A percentile compares a stretch with the other conserved stretches of the same genome.
These are phyloP conservation scores for Geococcyx californianus DNA, from an alignment of 2,113 vertebrate species.

Conservation along the genomic window DNA sequence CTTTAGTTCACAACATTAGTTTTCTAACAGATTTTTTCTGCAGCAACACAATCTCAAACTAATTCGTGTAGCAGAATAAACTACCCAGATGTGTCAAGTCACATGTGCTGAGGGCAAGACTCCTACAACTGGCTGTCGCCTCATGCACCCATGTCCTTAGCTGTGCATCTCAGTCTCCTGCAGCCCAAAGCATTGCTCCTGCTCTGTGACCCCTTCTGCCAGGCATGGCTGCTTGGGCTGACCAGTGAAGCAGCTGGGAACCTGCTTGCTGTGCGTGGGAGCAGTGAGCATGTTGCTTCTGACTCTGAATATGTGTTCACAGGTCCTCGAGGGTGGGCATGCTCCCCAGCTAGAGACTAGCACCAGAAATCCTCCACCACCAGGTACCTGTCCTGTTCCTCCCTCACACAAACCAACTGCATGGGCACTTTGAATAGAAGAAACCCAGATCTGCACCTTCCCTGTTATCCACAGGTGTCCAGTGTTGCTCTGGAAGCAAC, in stretches of 20 bases:
- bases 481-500: not conserved
- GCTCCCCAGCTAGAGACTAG: not conserved
- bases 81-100: not conserved
- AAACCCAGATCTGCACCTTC: not conserved
- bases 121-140: not conserved
- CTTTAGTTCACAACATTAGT: not conserved
- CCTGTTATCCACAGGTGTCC: not conserved
- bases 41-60: not conserved
- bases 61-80: not conserved
- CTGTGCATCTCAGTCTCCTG: not conserved
- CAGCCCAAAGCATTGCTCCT: not conserved
- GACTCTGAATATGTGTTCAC: no score
- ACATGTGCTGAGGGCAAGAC: not conserved
- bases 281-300: not conserved
- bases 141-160: not conserved
- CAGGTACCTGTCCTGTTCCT: not conserved
- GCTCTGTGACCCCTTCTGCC: not conserved
- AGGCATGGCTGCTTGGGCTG: not conserved
- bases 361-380: not conserved
- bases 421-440: not conserved
- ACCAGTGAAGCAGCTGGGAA: not conserved
- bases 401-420: not conserved
- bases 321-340: accelerated
- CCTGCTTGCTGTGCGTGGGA: not conserved
- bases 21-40: not conserved